phyloP scores from a whole-genome alignment of 2,797 vertebrate genomes.

The Myotis pilosus region DNA sequence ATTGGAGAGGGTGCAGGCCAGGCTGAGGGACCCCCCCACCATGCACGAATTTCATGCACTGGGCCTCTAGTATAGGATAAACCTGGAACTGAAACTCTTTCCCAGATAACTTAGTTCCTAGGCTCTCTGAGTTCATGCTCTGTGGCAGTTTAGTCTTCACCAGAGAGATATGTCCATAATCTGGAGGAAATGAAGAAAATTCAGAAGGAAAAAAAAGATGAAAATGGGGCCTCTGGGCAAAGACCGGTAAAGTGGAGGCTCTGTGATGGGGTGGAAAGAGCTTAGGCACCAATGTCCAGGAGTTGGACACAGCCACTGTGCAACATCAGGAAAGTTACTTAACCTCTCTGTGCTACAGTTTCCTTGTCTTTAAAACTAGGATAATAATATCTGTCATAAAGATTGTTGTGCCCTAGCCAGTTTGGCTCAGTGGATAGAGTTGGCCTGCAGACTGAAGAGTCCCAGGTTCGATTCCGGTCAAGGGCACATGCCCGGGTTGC shows the following conservation, averaged over 20 bases:
- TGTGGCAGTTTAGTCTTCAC: background rate
- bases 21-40: too few relatives aligned
- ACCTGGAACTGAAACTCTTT: background rate
- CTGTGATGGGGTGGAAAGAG: background rate
- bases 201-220: conserved; percentile 6
- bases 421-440: too few relatives aligned
- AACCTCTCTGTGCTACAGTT: background rate
- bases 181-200: background rate
- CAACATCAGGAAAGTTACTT: conserved; percentile 4
- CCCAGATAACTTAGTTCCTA: background rate
- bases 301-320: background rate
- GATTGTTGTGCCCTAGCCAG: background rate
- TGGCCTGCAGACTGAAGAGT: too few relatives aligned
- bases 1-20: too few relatives aligned
- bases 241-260: background rate
- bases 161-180: background rate
- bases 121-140: background rate
- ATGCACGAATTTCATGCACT: too few relatives aligned
- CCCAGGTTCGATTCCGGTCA: too few relatives aligned
- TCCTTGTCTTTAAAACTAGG: background rate
- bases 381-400: background rate
- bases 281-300: background rate
- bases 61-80: too few relatives aligned
- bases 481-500: too few relatives aligned
- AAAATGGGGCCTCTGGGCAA: background rate